Evolutionary conservation across 2,797 vertebrate species (phyloP), one percentile per base, ranked within the genome.

Genomic region (Sciurus carolinensis): DNA sequence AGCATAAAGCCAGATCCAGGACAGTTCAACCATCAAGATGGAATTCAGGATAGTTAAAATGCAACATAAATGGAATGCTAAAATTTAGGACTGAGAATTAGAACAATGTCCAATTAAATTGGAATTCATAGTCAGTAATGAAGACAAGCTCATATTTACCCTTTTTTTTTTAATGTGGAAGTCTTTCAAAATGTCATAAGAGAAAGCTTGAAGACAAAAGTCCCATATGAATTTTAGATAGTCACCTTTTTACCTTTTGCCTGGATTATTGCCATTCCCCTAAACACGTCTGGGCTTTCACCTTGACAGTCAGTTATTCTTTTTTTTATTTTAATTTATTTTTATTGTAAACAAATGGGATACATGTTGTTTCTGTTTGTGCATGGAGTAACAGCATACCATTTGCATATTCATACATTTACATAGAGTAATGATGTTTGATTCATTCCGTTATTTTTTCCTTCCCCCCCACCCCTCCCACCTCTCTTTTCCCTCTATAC

Each of bases 71-170:
- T 92, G 30, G 39, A 95, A 28, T 20, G 42, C 24, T 84, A n/a
- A 75, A 83, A 84, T 87, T 90, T 88, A 88, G 64, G 59, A 85
- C 83, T 77, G 22, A 79, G 54, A 94, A 96, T 76, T 75, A 80
- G 4, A 94, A 62, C 14, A 44, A 66, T 69, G 7, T 88, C 69
- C 77, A 94, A 81, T 67, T 67, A 85, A 91, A 50, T 54, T 96
- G 82, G 86, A 95, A 82, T 83, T 52, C 30, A 62, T 71, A 71
- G n/a, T 54, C 89, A 73, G 50, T 95, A 62, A 30, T 52, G n/a
- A n/a, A 87, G n/a, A 90, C 36, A 69, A 47, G 22, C 36, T 28
- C 14, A 73, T 87, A 89, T 33, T 24, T 87, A 17, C 33, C 64
- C 75, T 92, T 92, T 92, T 33, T 86, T 86, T 69, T 64, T 72